These are phyloP conservation scores for Tretioscincus oriximinensis DNA, from an alignment of 2,113 vertebrate species.

Conservation along the genomic window DNA sequence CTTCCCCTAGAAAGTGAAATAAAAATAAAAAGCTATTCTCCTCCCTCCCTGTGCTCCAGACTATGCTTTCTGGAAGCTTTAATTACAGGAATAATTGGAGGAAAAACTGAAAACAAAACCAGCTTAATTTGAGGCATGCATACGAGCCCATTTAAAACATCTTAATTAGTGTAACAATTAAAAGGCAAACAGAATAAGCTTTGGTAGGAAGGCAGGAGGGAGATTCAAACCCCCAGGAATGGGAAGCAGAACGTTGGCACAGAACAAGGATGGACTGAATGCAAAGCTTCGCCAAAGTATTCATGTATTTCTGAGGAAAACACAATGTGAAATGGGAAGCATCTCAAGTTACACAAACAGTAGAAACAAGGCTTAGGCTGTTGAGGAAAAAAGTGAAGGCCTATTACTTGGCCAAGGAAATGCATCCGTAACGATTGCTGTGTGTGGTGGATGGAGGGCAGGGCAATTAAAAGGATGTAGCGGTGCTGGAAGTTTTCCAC, in stretches of 20 bases:
- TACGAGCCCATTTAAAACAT: constrained; percentile 47
- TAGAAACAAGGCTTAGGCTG: background rate
- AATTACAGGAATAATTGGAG: constrained; percentile 57
- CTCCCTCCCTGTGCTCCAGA: constrained; percentile 20
- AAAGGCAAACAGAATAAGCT: constrained; percentile 37
- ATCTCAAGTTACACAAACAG: background rate
- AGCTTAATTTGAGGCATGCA: constrained; percentile 47
- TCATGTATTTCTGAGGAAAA: background rate
- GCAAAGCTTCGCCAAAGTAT: constrained; percentile 13
- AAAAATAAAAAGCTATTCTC: background rate
- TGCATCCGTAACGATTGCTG: no score
- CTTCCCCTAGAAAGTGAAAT: background rate
- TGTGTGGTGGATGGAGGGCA: no score
- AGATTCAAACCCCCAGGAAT: constrained; percentile 23
- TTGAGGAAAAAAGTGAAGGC: no score
- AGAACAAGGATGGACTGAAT: constrained; percentile 14
- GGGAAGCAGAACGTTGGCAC: constrained; percentile 8
- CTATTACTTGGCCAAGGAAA: no score
- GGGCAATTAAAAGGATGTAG: no score
- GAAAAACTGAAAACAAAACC: constrained; percentile 45
- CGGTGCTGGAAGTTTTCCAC: no score
- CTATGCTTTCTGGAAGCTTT: constrained; percentile 43
- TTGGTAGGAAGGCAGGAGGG: background rate
- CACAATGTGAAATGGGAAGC: constrained; percentile 22
- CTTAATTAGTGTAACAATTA: constrained; percentile 52